Percentiles rank a stretch among this genome's conserved stretches.
These are phyloP conservation scores for Leptoteleia sp. DNA, from an alignment of 1,140 invertebrate genomes.

Conservation along the genomic window DNA sequence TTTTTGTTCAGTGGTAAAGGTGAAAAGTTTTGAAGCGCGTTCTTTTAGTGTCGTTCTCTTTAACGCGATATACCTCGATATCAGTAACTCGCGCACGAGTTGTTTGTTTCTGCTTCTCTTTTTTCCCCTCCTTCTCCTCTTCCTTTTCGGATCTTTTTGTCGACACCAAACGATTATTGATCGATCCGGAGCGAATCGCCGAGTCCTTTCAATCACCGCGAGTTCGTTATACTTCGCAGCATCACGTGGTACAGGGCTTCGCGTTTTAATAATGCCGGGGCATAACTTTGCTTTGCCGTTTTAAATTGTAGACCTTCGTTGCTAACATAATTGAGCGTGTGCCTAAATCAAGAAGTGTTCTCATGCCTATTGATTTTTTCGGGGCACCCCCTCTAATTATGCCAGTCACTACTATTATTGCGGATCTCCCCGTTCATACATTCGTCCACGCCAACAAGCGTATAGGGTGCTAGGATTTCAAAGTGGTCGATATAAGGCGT, in stretches of 20 bases:
- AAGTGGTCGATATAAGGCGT: constrained; percentile 71
- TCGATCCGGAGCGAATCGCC: constrained; percentile 28
- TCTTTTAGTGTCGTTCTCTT: constrained; percentile 19
- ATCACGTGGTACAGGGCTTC: constrained; percentile 20
- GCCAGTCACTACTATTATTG: constrained; percentile 68
- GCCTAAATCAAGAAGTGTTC: constrained; percentile 66
- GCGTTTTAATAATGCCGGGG: constrained; percentile 18
- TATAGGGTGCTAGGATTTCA: constrained; percentile 68
- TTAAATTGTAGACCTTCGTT: constrained; percentile 48
- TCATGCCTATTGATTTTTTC: constrained; percentile 73
- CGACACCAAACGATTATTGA: constrained; percentile 19
- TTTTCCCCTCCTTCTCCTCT: too few relatives aligned
- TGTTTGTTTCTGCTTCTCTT: constrained; percentile 1
- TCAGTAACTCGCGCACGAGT: constrained; percentile 1
- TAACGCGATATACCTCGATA: background rate
- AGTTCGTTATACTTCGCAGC: constrained; percentile 24
- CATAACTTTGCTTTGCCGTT: constrained; percentile 45
- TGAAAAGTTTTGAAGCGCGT: too few relatives aligned
- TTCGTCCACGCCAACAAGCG: constrained; percentile 66
- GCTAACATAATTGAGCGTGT: constrained; percentile 59
- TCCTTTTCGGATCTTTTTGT: constrained; percentile 4
- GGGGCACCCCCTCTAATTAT: constrained; percentile 71
- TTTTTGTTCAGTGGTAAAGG: too few relatives aligned
- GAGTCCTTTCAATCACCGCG: constrained; percentile 21
- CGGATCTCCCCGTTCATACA: constrained; percentile 68